These are phyloP conservation scores for Silurus meridionalis DNA, from an alignment of 2,113 vertebrate genomes.

Conservation along the genomic window DNA sequence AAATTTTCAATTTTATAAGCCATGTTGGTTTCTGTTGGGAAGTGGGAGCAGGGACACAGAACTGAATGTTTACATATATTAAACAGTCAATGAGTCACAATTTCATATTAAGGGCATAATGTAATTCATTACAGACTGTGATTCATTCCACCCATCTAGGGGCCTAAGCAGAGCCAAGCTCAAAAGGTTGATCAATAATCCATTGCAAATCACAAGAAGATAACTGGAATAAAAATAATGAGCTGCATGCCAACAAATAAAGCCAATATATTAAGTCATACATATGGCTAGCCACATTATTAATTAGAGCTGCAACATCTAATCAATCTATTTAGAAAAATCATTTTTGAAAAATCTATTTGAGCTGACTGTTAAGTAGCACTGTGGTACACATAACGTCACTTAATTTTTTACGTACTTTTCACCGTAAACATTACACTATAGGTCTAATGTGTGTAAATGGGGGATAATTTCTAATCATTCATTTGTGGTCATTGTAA, in stretches of 20 bases:
- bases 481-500: not conserved
- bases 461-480: not conserved
- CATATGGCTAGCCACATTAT: slow-evolving; percentile 13
- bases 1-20: slow-evolving; percentile 63
- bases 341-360: not conserved
- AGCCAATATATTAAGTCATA: slow-evolving; percentile 1
- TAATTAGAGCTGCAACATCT: slow-evolving; percentile 34
- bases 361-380: not conserved
- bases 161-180: not conserved
- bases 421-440: not conserved
- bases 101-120: not conserved
- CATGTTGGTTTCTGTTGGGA: slow-evolving; percentile 32
- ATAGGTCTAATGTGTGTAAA: not conserved
- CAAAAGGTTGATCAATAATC: not conserved
- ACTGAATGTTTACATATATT: not conserved
- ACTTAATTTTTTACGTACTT: not conserved
- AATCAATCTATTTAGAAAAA: slow-evolving; percentile 9
- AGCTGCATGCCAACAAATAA: slow-evolving; percentile 18
- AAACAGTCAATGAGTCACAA: not conserved
- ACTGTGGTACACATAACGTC: not conserved
- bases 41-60: not conserved
- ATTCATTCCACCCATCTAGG: not conserved
- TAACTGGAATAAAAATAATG: not conserved
- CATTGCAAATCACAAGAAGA: not conserved
- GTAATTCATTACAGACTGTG: not conserved